Conservation (phyloP, 2,888 invertebrate species). For the Sminthurinus aureus region DNA sequence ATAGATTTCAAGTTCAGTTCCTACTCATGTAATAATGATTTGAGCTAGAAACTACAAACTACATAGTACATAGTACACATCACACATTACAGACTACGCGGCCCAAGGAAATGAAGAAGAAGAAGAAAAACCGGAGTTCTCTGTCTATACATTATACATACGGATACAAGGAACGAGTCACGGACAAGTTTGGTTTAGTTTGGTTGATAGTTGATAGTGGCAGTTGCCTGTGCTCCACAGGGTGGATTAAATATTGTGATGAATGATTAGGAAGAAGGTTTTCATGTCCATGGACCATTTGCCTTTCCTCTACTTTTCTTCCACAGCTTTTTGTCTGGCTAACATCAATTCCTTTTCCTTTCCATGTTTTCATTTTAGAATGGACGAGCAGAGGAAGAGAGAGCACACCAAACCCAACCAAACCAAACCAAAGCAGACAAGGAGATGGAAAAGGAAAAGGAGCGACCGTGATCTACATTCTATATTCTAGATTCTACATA, state of each 20-base stretch:
- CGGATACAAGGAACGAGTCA: neutral
- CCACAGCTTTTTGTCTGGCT: neutral
- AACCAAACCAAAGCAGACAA: neutral
- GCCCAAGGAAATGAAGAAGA: too few species aligned
- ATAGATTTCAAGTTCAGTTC: too few species aligned
- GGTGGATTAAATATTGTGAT: slow-evolving; percentile 38
- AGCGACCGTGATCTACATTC: neutral
- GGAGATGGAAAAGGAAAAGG: slow-evolving; percentile 1
- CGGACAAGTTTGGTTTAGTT: neutral
- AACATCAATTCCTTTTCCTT: slow-evolving; percentile 13
- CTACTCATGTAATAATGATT: too few species aligned
- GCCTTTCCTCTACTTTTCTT: neutral
- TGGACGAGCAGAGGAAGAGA: neutral
- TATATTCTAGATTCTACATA: neutral
- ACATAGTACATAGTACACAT: too few species aligned
- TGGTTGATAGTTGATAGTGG: neutral
- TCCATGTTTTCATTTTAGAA: neutral
- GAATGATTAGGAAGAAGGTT: slow-evolving; percentile 37
- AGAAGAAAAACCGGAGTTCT: too few species aligned
- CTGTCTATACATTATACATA: neutral
- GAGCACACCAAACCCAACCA: too few species aligned
- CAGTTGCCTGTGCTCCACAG: slow-evolving; percentile 24
- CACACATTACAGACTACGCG: too few species aligned
- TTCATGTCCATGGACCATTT: slow-evolving; percentile 41
- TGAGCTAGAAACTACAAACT: too few species aligned